Conservation (phyloP, 2,797 vertebrate genomes). For the Trachurus trachurus region DNA sequence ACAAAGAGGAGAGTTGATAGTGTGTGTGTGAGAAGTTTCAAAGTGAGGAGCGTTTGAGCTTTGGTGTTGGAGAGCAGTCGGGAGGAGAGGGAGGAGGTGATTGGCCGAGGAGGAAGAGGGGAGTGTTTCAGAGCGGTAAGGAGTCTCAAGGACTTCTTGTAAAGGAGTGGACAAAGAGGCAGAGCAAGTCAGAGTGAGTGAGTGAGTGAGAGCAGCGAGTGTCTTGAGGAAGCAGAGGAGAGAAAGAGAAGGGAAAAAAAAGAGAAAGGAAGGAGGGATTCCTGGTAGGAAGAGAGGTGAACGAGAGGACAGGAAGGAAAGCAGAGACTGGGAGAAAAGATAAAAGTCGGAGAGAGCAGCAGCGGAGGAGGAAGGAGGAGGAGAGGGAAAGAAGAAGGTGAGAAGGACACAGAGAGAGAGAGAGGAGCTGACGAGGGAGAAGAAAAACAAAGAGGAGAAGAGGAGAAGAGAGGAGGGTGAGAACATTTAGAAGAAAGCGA, state of each 20-base stretch:
- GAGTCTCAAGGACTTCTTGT: slow-evolving; percentile 62
- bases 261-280: slow-evolving; percentile 22
- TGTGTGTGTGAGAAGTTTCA: slow-evolving; percentile 20
- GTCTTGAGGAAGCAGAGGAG: slow-evolving; percentile 57
- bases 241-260: slow-evolving; percentile 8
- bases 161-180: slow-evolving; percentile 61
- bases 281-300: slow-evolving; percentile 57
- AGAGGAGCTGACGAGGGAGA: slow-evolving; percentile 42
- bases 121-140: slow-evolving; percentile 57
- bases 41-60: slow-evolving; percentile 20
- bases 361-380: slow-evolving; percentile 19
- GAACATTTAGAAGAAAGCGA: slow-evolving; percentile 12
- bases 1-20: background rate
- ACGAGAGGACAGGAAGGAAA: slow-evolving; percentile 58
- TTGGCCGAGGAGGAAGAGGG: slow-evolving; percentile 71
- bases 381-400: slow-evolving; percentile 20
- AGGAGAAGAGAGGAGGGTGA: slow-evolving; percentile 53
- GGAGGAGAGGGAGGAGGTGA: slow-evolving; percentile 39
- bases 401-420: slow-evolving; percentile 13
- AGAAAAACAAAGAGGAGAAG: slow-evolving; percentile 47
- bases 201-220: slow-evolving; percentile 11
- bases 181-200: slow-evolving; percentile 27
- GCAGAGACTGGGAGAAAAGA: slow-evolving; percentile 21
- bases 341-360: slow-evolving; percentile 26
- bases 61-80: slow-evolving; percentile 38